Percentiles rank a stretch among this genome's conserved stretches.
Conservation (phyloP, 37 sponge, comb jelly and placozoan genomes). For the Aplysina aerophoba region DNA sequence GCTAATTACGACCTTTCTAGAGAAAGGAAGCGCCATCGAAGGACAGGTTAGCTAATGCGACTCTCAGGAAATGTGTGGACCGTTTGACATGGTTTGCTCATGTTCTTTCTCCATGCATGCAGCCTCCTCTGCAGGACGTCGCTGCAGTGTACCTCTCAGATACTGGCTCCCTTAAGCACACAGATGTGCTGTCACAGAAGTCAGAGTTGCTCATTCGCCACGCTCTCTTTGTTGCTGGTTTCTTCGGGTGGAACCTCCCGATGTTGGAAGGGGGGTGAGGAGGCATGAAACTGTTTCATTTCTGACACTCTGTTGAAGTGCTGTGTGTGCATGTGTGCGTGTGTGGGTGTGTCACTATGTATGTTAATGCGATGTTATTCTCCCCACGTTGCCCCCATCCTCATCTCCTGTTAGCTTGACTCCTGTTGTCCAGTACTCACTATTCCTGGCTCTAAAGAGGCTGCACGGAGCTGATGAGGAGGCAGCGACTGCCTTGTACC, state of each 20-base stretch:
- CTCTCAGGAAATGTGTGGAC: no score
- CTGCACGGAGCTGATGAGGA: neutral
- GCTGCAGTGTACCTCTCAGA: slow-evolving; percentile 11
- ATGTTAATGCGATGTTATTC: neutral
- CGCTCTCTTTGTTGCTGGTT: slow-evolving; percentile 62
- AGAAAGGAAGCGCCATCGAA: slow-evolving; percentile 63
- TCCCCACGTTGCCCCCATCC: neutral
- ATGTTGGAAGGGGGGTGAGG: slow-evolving; percentile 50
- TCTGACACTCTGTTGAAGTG: slow-evolving; percentile 16
- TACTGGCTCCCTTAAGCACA: neutral
- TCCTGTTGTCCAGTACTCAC: slow-evolving; percentile 47
- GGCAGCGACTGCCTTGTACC: neutral
- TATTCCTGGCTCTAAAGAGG: slow-evolving; percentile 40
- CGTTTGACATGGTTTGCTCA: no score
- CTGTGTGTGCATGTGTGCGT: neutral
- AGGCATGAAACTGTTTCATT: neutral
- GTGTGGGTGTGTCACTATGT: neutral
- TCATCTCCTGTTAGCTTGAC: slow-evolving; percentile 39
- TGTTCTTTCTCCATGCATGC: neutral
- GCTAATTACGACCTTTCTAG: slow-evolving; percentile 74
- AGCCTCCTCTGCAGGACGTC: neutral
- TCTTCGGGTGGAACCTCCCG: slow-evolving; percentile 59
- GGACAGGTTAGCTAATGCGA: slow-evolving; percentile 52
- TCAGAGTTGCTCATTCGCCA: slow-evolving; percentile 45
- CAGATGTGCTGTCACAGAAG: slow-evolving; percentile 15